phyloP scores from a whole-genome alignment of 1,140 invertebrate genomes.

The Drosophila nikananu region DNA sequence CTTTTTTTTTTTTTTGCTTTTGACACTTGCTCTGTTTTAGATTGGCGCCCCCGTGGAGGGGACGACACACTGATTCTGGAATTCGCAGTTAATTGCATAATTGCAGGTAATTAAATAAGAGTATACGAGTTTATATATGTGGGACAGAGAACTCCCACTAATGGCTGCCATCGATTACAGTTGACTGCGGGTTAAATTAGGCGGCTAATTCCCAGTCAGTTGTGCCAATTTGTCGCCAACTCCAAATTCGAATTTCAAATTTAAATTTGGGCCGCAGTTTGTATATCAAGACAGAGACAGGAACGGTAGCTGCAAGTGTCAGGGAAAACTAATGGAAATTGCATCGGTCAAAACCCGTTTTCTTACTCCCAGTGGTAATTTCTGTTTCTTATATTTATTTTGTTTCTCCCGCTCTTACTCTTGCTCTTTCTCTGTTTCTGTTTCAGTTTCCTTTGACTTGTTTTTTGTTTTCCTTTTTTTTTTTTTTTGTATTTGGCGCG shows the following conservation, averaged over 20 bases:
- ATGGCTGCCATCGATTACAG: constrained; percentile 23
- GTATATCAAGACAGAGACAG: neutral
- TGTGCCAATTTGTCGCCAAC: neutral
- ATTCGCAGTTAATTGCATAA: constrained; percentile 34
- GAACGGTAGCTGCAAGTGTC: constrained; percentile 47
- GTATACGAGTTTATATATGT: neutral
- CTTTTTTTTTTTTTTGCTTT: neutral
- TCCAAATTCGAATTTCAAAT: neutral
- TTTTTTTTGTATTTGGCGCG: too few species aligned
- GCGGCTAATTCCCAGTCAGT: constrained; percentile 4
- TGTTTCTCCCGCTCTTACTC: neutral
- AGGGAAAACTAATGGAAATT: constrained; percentile 54
- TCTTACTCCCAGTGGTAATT: constrained; percentile 22
- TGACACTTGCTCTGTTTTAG: constrained; percentile 31
- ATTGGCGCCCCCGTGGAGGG: constrained; percentile 35
- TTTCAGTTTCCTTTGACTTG: constrained; percentile 8
- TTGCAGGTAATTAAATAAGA: constrained; percentile 19
- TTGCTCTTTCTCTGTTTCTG: constrained; percentile 5
- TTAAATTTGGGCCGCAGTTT: constrained; percentile 8
- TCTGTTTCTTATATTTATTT: constrained; percentile 30
- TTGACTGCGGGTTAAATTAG: constrained; percentile 18
- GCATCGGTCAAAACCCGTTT: constrained; percentile 27
- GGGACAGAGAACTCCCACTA: neutral
- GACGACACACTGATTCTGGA: neutral
- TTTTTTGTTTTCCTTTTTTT: constrained; percentile 12